phyloP scores from a whole-genome alignment of 2,888 invertebrate genomes.

The Drosophila vallismaia region DNA sequence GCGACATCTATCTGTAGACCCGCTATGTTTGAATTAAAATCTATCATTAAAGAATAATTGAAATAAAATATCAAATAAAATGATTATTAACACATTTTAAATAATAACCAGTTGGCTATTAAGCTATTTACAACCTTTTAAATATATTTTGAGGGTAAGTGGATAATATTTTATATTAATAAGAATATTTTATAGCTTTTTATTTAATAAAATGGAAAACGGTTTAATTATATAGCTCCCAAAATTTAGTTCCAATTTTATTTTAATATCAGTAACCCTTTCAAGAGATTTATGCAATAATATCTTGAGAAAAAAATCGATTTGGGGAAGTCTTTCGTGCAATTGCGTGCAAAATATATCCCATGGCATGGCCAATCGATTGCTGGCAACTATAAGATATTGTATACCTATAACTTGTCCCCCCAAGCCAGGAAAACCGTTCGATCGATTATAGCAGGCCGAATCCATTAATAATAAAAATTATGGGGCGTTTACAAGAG shows the following conservation, averaged over 20 bases:
- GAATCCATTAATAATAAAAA: slow-evolving; percentile 73
- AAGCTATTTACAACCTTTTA: too few relatives aligned
- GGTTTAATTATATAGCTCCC: too few relatives aligned
- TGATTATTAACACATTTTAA: not conserved
- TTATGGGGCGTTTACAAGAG: slow-evolving; percentile 78
- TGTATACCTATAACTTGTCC: not conserved
- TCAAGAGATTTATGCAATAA: not conserved
- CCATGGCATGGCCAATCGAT: slow-evolving; percentile 4
- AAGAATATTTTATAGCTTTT: not conserved
- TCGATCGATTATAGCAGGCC: slow-evolving; percentile 55
- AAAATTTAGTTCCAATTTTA: not conserved
- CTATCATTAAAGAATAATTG: not conserved
- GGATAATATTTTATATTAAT: not conserved
- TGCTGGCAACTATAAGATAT: not conserved
- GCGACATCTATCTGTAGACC: not conserved
- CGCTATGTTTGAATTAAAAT: not conserved
- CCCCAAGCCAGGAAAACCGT: slow-evolving; percentile 2
- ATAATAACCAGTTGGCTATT: too few relatives aligned
- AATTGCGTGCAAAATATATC: not conserved
- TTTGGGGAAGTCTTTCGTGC: not conserved
- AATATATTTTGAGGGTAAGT: too few relatives aligned
- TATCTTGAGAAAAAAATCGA: not conserved
- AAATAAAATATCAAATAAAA: not conserved
- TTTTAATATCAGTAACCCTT: not conserved
- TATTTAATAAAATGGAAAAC: not conserved